A percentile compares a stretch with the other conserved stretches of the same genome.
These are phyloP conservation scores for Heterodera filipjevi DNA, from an alignment of 2,888 invertebrate genomes.

Conservation along the genomic window DNA sequence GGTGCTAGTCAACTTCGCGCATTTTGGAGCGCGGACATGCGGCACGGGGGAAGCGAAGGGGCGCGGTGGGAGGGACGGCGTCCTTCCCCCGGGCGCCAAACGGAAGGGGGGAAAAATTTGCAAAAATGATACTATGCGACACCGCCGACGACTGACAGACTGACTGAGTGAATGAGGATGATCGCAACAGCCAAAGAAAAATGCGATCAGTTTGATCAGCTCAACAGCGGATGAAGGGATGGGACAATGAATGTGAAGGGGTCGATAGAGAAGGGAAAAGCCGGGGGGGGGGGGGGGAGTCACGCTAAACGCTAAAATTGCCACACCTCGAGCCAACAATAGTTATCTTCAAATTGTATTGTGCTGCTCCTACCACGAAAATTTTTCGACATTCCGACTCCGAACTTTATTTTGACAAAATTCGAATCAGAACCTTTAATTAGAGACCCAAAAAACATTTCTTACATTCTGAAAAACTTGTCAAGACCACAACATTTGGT, in stretches of 20 bases:
- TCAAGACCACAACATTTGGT: too few species aligned
- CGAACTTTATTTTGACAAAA: too few species aligned
- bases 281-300: neutral
- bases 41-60: neutral
- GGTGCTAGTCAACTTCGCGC: slow-evolving; percentile 2
- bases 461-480: too few species aligned
- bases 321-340: too few species aligned
- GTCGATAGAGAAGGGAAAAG: neutral
- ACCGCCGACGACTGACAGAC: too few species aligned
- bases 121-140: slow-evolving; percentile 3
- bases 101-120: slow-evolving; percentile 1
- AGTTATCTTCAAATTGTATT: too few species aligned
- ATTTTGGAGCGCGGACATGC: slow-evolving; percentile 12
- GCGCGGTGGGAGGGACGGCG: neutral
- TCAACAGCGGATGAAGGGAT: neutral
- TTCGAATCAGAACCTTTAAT: too few species aligned
- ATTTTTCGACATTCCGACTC: too few species aligned
- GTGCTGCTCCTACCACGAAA: too few species aligned
- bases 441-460: too few species aligned
- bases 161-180: neutral
- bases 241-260: neutral
- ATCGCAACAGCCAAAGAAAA: neutral
- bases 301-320: neutral
- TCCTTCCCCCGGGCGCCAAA: neutral
- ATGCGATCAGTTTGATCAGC: neutral